Base-by-base conservation (phyloP, 2,888 invertebrate genomes). In the Chironomus tentans region DNA sequence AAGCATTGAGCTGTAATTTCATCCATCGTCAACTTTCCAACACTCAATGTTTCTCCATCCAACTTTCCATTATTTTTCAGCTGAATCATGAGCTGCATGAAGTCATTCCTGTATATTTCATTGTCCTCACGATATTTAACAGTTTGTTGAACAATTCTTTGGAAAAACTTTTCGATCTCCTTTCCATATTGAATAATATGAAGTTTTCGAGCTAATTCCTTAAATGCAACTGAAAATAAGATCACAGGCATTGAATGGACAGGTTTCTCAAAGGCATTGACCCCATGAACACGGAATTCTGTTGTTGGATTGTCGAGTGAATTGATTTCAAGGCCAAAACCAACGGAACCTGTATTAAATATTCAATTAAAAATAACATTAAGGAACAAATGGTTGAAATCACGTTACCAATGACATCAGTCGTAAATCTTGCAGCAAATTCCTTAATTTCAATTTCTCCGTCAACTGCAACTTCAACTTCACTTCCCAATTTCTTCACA, bases 51-150 rank as follows among this genome's bases (percentile, higher is more conserved):
- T 13, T 81, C 81, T 77, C 80, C 78, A 76, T 81, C 78, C 76
- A 85, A 77, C 70, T 79, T 78, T 24, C 82, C 82, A 77, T 85
- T 83, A 71, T 85, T 84, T 78, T 85, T 86, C 24, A 88, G 79
- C 65, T 88, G 83, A 38, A 87, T 82, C 69, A 88, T 80, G 2
- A 88, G 79, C 78, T 89, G 87, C 71, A 90, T 80, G 79, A 87
- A 87, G 79, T 88, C 88, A 77, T 86, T 85, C 68, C 87, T 81
- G 28, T 81, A 83, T 75, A 84, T 81, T 3, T 80, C 79, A 78
- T 85, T 79, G 68, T 81, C 81, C 76, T 83, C 79, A 1, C 86
- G 81, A 78, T 84, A 84, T 13, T 82, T 82, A 1, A 86, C 84
- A 0, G 85, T 85, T 76, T 82, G 82, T 77, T 82, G 81, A 1